Conservation (phyloP, 92 coral and sea anemone species). For the Zoanthus sociatus region DNA sequence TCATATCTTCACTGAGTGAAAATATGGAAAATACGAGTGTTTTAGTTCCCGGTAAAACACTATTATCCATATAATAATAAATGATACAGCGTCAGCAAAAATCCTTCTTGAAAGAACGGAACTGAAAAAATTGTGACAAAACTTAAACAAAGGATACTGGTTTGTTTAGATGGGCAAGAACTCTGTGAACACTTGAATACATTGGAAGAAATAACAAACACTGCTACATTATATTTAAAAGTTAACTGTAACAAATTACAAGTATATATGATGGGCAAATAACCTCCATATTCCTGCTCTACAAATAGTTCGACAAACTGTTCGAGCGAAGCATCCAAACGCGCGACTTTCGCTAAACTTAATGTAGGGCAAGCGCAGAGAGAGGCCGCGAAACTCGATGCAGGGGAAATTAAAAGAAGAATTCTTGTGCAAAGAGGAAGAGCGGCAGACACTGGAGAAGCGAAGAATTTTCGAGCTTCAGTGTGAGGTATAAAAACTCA, state of each 20-base stretch:
- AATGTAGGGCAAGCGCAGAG: slow-evolving; percentile 52
- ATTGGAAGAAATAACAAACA: background rate
- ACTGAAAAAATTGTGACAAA: background rate
- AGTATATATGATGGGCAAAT: slow-evolving; percentile 37
- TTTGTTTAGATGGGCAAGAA: background rate
- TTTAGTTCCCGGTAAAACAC: no score
- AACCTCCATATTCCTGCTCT: background rate
- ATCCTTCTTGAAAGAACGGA: background rate
- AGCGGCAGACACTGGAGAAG: slow-evolving; percentile 34
- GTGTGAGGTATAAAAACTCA: slow-evolving; percentile 52
- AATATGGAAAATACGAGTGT: no score
- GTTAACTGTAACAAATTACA: no score
- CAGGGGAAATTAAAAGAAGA: slow-evolving; percentile 51
- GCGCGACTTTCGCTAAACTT: slow-evolving; percentile 40
- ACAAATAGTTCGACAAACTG: background rate
- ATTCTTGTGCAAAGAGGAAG: slow-evolving; percentile 39
- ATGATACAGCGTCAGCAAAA: background rate
- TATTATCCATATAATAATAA: no score
- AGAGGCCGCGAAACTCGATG: slow-evolving; percentile 41
- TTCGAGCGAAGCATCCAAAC: slow-evolving; percentile 24
- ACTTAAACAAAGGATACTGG: background rate
- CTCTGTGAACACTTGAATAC: background rate
- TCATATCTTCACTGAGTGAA: no score
- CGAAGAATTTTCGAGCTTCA: slow-evolving; percentile 44
- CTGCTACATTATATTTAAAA: background rate